Evolutionary conservation across 2,797 vertebrate genomes (phyloP).

Genomic region (Miichthys miiuy): DNA sequence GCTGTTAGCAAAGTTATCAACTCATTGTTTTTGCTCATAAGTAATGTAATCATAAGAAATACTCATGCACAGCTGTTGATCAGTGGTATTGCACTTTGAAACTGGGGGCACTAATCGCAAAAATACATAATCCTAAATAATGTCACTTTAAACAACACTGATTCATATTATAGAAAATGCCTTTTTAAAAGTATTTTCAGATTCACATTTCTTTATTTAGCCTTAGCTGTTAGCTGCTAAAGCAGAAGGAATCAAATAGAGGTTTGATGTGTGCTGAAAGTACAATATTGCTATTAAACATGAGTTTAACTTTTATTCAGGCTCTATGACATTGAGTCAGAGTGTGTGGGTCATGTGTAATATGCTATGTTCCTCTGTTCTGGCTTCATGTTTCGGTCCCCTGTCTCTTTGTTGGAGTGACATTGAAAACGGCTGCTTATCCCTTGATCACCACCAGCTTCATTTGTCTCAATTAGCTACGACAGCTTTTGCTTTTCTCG

Average conservation of each 20-base stretch:
- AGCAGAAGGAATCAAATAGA: background rate
- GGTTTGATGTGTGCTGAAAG: background rate
- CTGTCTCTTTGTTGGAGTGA: slow-evolving; percentile 66
- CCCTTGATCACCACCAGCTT: slow-evolving; percentile 76
- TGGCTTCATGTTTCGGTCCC: slow-evolving; percentile 18
- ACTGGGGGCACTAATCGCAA: too few species aligned
- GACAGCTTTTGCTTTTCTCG: slow-evolving; percentile 82
- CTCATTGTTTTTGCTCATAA: too few species aligned
- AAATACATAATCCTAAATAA: too few species aligned
- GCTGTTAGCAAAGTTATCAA: too few species aligned
- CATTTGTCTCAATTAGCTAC: slow-evolving; percentile 85
- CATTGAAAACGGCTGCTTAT: slow-evolving; percentile 75
- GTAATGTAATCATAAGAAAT: too few species aligned
- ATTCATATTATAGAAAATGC: background rate
- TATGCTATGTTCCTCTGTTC: slow-evolving; percentile 26
- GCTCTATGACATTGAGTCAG: slow-evolving; percentile 42
- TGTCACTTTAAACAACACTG: background rate
- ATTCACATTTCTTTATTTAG: background rate
- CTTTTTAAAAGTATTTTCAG: background rate
- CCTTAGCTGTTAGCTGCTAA: background rate
- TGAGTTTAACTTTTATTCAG: background rate
- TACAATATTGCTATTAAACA: background rate
- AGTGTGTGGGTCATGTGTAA: slow-evolving; percentile 46
- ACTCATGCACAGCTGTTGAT: too few species aligned
- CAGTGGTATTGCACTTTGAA: too few species aligned